Evolutionary conservation across 2,888 invertebrate genomes (phyloP).

Genomic region (Andrena haemorrhoa): DNA sequence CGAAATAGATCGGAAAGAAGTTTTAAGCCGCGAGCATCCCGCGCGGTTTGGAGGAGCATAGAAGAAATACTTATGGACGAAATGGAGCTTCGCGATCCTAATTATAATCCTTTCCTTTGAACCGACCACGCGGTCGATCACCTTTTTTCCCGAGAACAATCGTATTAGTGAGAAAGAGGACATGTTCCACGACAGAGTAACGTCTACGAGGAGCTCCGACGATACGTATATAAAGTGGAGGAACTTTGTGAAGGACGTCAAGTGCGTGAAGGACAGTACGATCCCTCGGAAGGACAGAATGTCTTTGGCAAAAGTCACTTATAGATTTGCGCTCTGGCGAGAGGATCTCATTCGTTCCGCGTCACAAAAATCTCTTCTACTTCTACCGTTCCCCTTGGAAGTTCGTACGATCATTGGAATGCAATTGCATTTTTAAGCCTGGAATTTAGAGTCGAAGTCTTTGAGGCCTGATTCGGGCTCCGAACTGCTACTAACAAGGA

Average conservation of each 20-base stretch:
- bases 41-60: conserved; percentile 6
- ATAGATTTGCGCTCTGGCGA: conserved; percentile 63
- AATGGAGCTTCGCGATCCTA: conserved; percentile 4
- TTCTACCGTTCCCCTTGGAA: neutral
- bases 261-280: conserved; percentile 61
- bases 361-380: neutral
- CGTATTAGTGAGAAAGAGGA: conserved; percentile 9
- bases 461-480: neutral
- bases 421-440: neutral
- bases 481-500: too few species aligned
- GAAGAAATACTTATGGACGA: conserved; percentile 33
- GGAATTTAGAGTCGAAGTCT: neutral
- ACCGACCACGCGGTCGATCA: conserved; percentile 5
- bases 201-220: conserved; percentile 35
- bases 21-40: neutral
- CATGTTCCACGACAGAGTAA: conserved; percentile 18
- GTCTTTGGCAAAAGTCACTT: conserved; percentile 64
- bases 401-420: too few species aligned
- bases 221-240: conserved; percentile 59
- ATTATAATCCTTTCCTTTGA: conserved; percentile 7
- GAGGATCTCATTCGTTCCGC: conserved; percentile 29
- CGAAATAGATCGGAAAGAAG: neutral
- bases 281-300: conserved; percentile 70
- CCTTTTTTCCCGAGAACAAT: conserved; percentile 4
- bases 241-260: conserved; percentile 77